A percentile compares a stretch with the other conserved stretches of the same genome.
Conservation (phyloP, 2,888 invertebrate species). For the Thymelicus lineola region DNA sequence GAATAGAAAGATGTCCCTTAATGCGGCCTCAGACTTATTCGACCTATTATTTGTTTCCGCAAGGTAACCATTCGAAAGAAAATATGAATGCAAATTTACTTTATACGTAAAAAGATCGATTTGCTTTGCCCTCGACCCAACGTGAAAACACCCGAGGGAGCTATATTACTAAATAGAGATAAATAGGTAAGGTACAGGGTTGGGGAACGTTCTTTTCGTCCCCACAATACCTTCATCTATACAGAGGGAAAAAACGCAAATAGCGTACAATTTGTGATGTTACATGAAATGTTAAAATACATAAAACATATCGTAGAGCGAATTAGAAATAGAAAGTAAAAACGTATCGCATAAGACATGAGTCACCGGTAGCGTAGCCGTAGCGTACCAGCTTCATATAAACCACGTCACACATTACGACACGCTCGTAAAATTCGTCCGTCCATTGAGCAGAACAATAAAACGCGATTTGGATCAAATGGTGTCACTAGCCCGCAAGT, state of each 20-base stretch:
- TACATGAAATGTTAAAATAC: not conserved
- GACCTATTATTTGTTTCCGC: conserved; percentile 79
- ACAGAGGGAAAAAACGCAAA: conserved; percentile 3
- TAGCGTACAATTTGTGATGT: not conserved
- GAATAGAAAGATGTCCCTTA: conserved; percentile 84
- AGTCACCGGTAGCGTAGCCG: conserved; percentile 48
- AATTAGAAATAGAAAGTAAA: conserved; percentile 69
- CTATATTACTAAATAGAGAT: conserved; percentile 75
- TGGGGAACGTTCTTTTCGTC: conserved; percentile 19
- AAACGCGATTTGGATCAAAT: conserved; percentile 81
- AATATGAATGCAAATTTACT: conserved; percentile 79
- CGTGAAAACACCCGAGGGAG: conserved; percentile 68
- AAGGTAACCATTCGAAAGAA: conserved; percentile 62
- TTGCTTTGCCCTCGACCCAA: conserved; percentile 61
- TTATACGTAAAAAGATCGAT: conserved; percentile 55
- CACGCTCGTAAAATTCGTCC: conserved; percentile 78
- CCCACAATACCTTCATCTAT: conserved; percentile 3
- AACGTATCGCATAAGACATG: conserved; percentile 66
- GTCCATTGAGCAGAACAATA: conserved; percentile 82
- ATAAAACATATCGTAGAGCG: conserved; percentile 12
- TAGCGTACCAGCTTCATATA: conserved; percentile 67
- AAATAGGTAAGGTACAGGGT: conserved; percentile 45
- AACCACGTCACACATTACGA: conserved; percentile 76
- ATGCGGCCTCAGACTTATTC: conserved; percentile 78
- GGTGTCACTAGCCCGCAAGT: conserved; percentile 83